phyloP scores from a whole-genome alignment of 2,797 vertebrate species.

The Mycteria americana region DNA sequence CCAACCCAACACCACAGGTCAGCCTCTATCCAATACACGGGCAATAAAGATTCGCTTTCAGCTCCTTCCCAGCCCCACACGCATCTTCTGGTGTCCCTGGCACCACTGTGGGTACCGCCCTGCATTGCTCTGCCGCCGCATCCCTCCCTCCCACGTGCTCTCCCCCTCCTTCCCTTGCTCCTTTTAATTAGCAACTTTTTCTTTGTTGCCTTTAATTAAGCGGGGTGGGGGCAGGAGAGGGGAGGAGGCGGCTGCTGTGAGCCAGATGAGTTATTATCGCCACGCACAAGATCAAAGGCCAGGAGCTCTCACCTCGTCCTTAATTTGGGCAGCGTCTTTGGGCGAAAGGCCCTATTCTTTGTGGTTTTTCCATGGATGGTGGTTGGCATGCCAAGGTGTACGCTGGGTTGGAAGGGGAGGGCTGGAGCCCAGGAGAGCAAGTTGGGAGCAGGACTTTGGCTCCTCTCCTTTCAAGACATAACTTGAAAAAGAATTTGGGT shows the following conservation, averaged over 20 bases:
- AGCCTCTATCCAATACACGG: fast-evolving
- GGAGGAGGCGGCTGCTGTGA: constrained; percentile 34
- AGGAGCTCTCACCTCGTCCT: neutral
- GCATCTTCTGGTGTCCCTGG: neutral
- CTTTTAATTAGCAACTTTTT: constrained; percentile 64
- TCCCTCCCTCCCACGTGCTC: neutral
- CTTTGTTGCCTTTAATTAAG: constrained; percentile 66
- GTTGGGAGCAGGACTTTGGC: neutral
- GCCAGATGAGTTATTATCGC: constrained; percentile 43
- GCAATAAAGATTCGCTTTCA: neutral
- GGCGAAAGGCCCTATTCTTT: neutral
- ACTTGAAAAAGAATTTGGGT: neutral
- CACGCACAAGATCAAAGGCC: constrained; percentile 11
- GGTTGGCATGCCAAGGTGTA: neutral
- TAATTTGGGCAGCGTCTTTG: constrained; percentile 8
- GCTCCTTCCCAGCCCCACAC: neutral
- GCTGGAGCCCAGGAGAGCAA: neutral
- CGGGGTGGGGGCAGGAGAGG: neutral
- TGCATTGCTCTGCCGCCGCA: fast-evolving
- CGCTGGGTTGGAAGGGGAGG: neutral
- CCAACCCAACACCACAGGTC: neutral
- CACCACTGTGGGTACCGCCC: fast-evolving
- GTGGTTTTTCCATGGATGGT: neutral
- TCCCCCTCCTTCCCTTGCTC: neutral
- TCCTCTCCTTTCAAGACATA: neutral